Evolutionary conservation across 2,797 vertebrate species (phyloP).

Genomic region (Eupleurogrammus muticus): DNA sequence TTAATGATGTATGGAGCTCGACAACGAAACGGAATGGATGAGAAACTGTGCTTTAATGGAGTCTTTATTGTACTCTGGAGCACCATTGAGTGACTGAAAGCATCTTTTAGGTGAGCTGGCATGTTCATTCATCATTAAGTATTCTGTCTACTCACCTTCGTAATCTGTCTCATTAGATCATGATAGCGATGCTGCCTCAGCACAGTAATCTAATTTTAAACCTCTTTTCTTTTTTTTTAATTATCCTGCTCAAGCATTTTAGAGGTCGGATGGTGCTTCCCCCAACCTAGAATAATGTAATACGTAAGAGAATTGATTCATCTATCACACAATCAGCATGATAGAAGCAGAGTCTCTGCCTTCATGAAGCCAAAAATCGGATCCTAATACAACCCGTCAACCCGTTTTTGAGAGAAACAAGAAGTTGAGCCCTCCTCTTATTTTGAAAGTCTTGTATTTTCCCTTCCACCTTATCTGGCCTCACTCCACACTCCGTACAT

Average conservation of each 20-base stretch:
- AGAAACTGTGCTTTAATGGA: constrained; percentile 63
- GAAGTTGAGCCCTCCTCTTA: constrained; percentile 7
- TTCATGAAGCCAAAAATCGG: constrained; percentile 25
- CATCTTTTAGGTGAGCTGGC: constrained; percentile 35
- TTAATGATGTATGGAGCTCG: constrained; percentile 35
- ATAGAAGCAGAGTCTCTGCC: constrained; percentile 28
- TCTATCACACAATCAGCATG: constrained; percentile 23
- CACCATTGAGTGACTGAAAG: constrained; percentile 42
- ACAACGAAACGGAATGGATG: constrained; percentile 20
- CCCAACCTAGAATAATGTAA: constrained; percentile 16
- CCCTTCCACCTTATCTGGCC: constrained; percentile 34
- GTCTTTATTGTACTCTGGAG: constrained; percentile 61
- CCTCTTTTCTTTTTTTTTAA: constrained; percentile 35
- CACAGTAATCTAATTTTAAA: constrained; percentile 37
- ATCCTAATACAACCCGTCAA: constrained; percentile 25
- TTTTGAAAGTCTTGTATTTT: constrained; percentile 15
- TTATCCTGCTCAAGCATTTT: constrained; percentile 33
- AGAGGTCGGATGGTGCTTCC: constrained; percentile 6
- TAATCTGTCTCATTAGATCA: constrained; percentile 46
- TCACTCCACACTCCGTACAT: constrained; percentile 1
- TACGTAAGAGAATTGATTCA: constrained; percentile 6
- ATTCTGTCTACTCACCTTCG: constrained; percentile 15
- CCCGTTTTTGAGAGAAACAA: constrained; percentile 40
- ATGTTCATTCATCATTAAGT: constrained; percentile 24
- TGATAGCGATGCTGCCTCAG: constrained; percentile 15